Conservation (phyloP, 2,113 vertebrate species). For the Baryphthengus martii region DNA sequence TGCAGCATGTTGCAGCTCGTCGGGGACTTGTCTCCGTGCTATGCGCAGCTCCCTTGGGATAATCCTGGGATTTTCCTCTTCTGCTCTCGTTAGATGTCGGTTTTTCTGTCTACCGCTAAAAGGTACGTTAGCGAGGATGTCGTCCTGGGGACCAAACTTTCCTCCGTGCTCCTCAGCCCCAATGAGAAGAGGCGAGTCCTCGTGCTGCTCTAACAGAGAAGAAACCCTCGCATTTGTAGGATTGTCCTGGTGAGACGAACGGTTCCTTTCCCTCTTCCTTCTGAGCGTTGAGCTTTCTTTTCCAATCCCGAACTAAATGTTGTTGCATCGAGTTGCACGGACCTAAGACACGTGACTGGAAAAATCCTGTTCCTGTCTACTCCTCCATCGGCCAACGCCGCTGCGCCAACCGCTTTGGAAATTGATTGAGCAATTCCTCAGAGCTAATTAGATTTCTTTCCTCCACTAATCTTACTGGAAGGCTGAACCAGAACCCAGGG, state of each 20-base stretch:
- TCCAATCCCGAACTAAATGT: not conserved
- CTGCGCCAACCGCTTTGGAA: too few species aligned
- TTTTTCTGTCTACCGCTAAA: not conserved
- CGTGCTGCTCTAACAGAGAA: rapidly evolving
- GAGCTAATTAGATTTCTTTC: not conserved
- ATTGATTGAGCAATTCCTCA: not conserved
- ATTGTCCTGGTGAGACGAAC: not conserved
- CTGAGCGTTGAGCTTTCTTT: not conserved
- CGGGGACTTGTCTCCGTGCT: not conserved
- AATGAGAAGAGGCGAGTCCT: not conserved
- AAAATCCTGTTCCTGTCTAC: not conserved
- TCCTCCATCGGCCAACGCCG: rapidly evolving
- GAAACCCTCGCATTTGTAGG: too few species aligned
- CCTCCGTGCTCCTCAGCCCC: not conserved
- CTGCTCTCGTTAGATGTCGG: not conserved
- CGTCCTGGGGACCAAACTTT: not conserved
- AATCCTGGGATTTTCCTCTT: not conserved
- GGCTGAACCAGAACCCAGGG: not conserved
- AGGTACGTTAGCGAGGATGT: rapidly evolving
- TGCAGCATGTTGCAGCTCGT: not conserved
- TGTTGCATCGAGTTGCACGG: not conserved
- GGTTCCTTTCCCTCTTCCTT: not conserved
- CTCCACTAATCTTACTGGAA: not conserved
- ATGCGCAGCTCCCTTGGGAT: rapidly evolving
- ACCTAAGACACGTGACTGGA: not conserved